Evolutionary conservation across 2,888 invertebrate genomes (phyloP).

Genomic region (Pachliopta kotzebuea): DNA sequence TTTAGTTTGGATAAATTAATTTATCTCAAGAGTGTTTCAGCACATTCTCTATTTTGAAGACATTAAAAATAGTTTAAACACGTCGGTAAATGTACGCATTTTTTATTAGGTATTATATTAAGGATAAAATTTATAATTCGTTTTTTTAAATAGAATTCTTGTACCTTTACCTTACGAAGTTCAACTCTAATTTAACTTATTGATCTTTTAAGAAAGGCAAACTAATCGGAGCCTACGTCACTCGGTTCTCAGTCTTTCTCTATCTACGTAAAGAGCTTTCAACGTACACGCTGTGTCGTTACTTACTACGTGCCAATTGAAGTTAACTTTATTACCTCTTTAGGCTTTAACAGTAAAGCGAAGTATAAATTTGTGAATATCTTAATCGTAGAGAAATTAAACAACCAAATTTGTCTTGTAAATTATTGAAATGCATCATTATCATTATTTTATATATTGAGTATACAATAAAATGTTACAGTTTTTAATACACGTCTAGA

Average conservation of each 20-base stretch:
- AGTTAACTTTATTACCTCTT: not conserved
- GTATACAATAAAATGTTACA: no score
- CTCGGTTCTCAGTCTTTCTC: conserved; percentile 7
- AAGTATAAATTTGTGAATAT: not conserved
- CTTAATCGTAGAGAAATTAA: not conserved
- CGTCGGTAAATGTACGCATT: not conserved
- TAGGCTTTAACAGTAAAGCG: not conserved
- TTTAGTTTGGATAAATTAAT: conserved; percentile 9
- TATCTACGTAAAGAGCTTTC: conserved; percentile 11
- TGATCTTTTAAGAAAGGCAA: conserved; percentile 24
- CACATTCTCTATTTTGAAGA: not conserved
- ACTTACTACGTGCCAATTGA: conserved; percentile 3
- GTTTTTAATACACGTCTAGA: no score
- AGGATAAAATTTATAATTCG: not conserved
- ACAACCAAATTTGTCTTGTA: no score
- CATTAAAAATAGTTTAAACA: no score
- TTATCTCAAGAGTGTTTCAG: not conserved
- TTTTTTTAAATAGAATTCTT: not conserved
- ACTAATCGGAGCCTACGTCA: conserved; percentile 24
- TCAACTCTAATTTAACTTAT: conserved; percentile 17
- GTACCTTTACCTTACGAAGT: not conserved
- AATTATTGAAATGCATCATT: no score
- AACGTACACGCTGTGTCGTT: not conserved
- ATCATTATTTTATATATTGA: no score
- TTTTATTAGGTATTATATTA: not conserved